Evolutionary conservation across 1,140 invertebrate species (phyloP), one percentile per base, ranked within the genome.

Genomic region (Conus betulinus): DNA sequence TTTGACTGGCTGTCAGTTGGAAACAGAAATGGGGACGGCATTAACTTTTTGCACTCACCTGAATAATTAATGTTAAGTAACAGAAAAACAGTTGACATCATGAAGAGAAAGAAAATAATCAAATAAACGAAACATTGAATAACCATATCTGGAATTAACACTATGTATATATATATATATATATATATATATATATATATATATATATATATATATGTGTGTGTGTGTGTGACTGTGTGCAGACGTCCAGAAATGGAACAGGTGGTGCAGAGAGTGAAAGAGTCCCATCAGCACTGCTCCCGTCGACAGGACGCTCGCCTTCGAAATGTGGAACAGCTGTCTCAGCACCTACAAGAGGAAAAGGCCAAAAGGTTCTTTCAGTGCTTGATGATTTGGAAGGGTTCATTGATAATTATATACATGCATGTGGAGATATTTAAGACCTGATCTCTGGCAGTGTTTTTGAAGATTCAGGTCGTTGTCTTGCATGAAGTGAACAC

Each of bases 221-320:
- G 11, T 81, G 82, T 15, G 53, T 2, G 17, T 52, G 17, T 67
- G 27, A 11, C 3, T 84, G 53, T 84, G 17, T 63, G 57, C 82
- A 84, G 82, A 39, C 53, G 51, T n/a, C 23, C 60, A 25, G 82
- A 84, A n/a, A 84, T 84, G 8, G 8, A 17, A 11, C 82, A 84
- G 53, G 53, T 13, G 25, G 82, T 63, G 55, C 55, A 84, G 82
- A 84, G 25, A 51, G 53, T 84, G 82, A 84, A 63, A 25, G 82
- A 84, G 57, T 4, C 55, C 20, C 82, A 84, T 25, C 17, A 27
- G 23, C 55, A 63, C 8, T 84, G 53, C 82, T 60, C 27, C 15
- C 55, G 17, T 4, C 53, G 82, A 27, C 82, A 84, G 57, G 55
- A 60, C 13, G 82, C 82, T 11, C 55, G 53, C 11, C 57, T 63